Conservation (phyloP, 2,888 invertebrate species). For the Harpagoxenus sublaevis region DNA sequence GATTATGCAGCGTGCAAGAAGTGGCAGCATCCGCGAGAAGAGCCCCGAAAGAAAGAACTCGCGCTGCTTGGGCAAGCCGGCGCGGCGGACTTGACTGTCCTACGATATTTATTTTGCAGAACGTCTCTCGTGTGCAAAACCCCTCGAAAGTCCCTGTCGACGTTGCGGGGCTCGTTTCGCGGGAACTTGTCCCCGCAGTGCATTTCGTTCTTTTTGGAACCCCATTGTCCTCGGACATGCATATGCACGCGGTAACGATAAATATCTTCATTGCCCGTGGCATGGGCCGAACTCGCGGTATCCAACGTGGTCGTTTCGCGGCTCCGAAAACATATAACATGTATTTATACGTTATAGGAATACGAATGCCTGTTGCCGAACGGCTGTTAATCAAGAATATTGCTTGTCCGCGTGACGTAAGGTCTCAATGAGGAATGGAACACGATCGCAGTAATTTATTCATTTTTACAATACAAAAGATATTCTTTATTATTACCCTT, state of each 20-base stretch:
- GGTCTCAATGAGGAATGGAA: background rate
- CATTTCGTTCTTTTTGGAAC: constrained; percentile 17
- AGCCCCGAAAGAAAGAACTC: constrained; percentile 49
- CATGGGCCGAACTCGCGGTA: constrained; percentile 8
- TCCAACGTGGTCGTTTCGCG: background rate
- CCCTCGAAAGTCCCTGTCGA: constrained; percentile 36
- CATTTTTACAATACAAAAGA: background rate
- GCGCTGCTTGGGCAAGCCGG: background rate
- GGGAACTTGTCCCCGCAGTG: constrained; percentile 13
- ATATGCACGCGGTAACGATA: constrained; percentile 30
- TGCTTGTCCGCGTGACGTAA: constrained; percentile 6
- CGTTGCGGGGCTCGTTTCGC: constrained; percentile 34
- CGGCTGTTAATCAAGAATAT: constrained; percentile 8
- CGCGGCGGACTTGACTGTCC: constrained; percentile 2
- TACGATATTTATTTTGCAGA: constrained; percentile 53
- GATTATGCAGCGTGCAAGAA: constrained; percentile 59
- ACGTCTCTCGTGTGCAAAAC: constrained; percentile 33
- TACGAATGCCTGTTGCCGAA: background rate
- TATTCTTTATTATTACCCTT: background rate
- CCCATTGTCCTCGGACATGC: constrained; percentile 44
- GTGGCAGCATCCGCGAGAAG: constrained; percentile 58
- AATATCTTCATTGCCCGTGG: constrained; percentile 44
- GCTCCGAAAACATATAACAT: constrained; percentile 22
- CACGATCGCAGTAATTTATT: background rate
- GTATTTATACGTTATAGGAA: constrained; percentile 2